Evolutionary conservation across 2,888 invertebrate genomes (phyloP), one percentile per base, ranked within the genome.

Genomic region (Seira ritae): DNA sequence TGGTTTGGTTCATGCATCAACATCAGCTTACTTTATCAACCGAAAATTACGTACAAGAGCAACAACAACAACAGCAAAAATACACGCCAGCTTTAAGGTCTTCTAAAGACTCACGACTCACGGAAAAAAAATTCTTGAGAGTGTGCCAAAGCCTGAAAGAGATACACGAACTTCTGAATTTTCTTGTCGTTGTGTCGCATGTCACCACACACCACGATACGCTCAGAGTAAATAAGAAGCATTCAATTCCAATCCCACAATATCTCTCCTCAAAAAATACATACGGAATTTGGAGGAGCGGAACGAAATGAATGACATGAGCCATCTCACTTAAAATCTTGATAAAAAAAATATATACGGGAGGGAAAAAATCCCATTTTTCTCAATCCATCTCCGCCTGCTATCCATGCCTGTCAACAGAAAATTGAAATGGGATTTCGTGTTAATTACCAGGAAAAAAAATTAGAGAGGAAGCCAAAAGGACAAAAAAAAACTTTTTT

Each of bases 61-160:
- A n/a, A 50, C 3, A 50, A n/a, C 3, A 50, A n/a, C 17, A 50
- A 50, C 31, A 31, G 8, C 31, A 50, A n/a, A n/a, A n/a, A n/a
- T n/a, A n/a, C 62, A 1, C n/a, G 31, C 72, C 55, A 50, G 50
- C 50, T 50, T 50, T 8, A 50, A 50, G n/a, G n/a, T n/a, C n/a
- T n/a, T n/a, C n/a, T n/a, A n/a, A n/a, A n/a, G n/a, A n/a, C n/a
- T n/a, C n/a, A n/a, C n/a, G n/a, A 42, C 50, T 15, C 17, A 20
- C 19, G 19, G 65, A 71, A 74, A 31, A 66, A 65, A 74, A 65
- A 81, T 81, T 81, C 74, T 81, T 81, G 81, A 81, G 76, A 81
- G 81, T 66, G 71, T 81, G 81, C 81, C 81, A 80, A 80, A 75
- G 70, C 62, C 42, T 12, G 55, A 79, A 65, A 55, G 8, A 55